Base-by-base conservation (phyloP, 2,797 vertebrate genomes). In the Argentina silus region DNA sequence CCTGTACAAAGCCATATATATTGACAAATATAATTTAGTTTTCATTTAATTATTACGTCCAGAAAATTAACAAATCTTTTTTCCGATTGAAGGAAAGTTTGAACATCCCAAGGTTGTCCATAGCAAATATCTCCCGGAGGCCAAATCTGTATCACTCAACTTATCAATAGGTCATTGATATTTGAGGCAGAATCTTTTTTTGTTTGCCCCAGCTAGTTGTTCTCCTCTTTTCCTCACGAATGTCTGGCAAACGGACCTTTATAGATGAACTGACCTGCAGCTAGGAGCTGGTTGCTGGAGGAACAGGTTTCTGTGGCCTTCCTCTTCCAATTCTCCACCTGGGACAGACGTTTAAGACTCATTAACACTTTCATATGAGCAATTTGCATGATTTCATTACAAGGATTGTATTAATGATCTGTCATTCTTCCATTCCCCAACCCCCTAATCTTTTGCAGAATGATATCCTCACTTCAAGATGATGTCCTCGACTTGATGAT, bases 251-350 rank as follows among this genome's bases (percentile, higher is more conserved):
- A 48, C 67, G 74, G 36, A 67, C 12, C 60, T n/a, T 9, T 64
- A 7, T 47, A 43, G 51, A 21, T 0, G 0, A 27, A 85, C 81
- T 95, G 85, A 98, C 96, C 96, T 94, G 94, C 92, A 84, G 94
- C 91, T 10, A 96, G 88, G 62, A 94, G 92, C 70, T 96, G 95
- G 82, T 95, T 96, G 86, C 94, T 95, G 57, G 92, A 88, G 76
- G 95, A 94, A 67, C 97, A 98, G 0, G 84, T 93, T 85, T 97
- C 96, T 50, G 93, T 87, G 27, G 96, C 94, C 77, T 91, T 92
- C 62, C 51, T 89, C 44, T 87, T 87, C 97, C 97, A 98, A 61
- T 86, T 94, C 71, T 95, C 93, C 77, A 97, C 95, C 97, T 98
- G 88, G 27, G 27, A 36, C 27, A 36, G 27, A 36, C 27, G 4